Base-by-base conservation (phyloP, 1,140 invertebrate species). In the Megalonaias nervosa region DNA sequence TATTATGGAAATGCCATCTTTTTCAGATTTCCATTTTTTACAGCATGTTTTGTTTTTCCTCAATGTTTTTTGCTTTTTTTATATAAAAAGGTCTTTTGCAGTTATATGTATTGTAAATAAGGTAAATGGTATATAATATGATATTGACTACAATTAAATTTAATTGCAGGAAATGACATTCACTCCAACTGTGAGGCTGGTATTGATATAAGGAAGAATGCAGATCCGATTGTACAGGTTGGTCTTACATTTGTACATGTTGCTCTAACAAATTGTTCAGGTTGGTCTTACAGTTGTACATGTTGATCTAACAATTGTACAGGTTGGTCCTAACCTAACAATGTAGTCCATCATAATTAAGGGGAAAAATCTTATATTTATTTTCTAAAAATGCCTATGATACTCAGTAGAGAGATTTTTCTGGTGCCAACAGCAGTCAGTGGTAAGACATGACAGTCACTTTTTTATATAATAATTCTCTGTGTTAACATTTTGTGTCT, bases 151-250 rank as follows among this genome's bases (percentile, higher is more conserved):
- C 38, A 48, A 48, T 48, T 11, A 6, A 48, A 48, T 48, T 75
- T 62, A 70, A 19, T 73, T 84, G 9, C 64, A 88, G 86, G 88
- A 16, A 89, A 89, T 82, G 88, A 89, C 70, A 87, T 89, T 57
- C 86, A 88, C 62, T 89, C 84, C 31, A 89, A 87, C 74, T 84
- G 81, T 81, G 88, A 89, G 66, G 88, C 88, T 57, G 88, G 86
- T 14, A 85, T 89, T 56, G 88, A 89, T 66, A 86, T 89, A 31
- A 74, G 88, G 48, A 89, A 89, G 71, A 87, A 84, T 81, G 86
- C 88, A 71, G 88, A 89, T 69, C 88, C 88, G 15, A 81, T 88
- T 58, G 84, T 89, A n/a, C 86, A 87, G 82, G 87, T 89, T 72
- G 65, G 67, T 70, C n/a, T 11, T 26, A 48, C 38, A 31, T 31